Evolutionary conservation across 2,888 invertebrate species (phyloP), one percentile per base, ranked within the genome.

Genomic region (Brachylomia viminalis): DNA sequence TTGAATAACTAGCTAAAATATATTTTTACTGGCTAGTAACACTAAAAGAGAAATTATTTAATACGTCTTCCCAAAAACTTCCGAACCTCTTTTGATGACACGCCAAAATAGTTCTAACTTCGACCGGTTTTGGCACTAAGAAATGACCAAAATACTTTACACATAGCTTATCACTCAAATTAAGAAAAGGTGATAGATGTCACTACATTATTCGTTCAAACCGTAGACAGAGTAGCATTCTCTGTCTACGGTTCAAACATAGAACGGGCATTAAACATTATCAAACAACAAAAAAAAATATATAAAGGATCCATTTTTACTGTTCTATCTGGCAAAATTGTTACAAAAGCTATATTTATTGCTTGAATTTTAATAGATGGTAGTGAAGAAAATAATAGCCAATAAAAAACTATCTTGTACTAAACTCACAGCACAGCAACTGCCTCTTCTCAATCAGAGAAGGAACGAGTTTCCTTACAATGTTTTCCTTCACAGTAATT

Each of bases 101-200:
- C 13, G 54, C 78, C 78, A 77, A 75, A 61, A 66, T 3, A 54
- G 54, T 45, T 23, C 1, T 45, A n/a, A 30, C n/a, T 77, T 65
- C 23, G 1, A 17, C 23, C 11, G 54, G 27, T 75, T 47, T 75
- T 75, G 30, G 27, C 75, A 47, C 45, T 5, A 45, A 64, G 33
- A 17, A 33, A 77, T 52, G 20, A 17, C 15, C 33, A 77, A 47
- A 27, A 62, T 33, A 27, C 8, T 8, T 45, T 52, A 56, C 23
- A 52, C n/a, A n/a, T n/a, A n/a, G n/a, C n/a, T n/a, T n/a, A n/a
- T 23, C 23, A 54, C 20, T 8, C 13, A 13, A 54, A 23, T 30
- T 38, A 38, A 27, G 49, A 54, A n/a, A 72, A 45, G 7, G 56
- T 38, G n/a, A n/a, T n/a, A n/a, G n/a, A n/a, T n/a, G n/a, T 56